Evolutionary conservation across 2,113 vertebrate species (phyloP).

Genomic region (Rhodinocichla rosea): DNA sequence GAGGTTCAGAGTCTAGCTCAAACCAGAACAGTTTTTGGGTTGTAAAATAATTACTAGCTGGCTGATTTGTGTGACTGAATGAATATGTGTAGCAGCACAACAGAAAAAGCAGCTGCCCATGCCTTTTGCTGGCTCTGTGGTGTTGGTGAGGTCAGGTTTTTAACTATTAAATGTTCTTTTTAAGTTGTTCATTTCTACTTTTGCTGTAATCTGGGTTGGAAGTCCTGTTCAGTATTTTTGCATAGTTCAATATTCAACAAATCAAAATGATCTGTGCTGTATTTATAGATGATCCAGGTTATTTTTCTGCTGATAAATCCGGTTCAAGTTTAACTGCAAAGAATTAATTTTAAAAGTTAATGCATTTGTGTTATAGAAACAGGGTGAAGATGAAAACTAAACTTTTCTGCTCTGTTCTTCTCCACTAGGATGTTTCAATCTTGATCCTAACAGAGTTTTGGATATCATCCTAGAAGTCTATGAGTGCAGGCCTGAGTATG

Average conservation of each 20-base stretch:
- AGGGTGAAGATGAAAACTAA: background rate
- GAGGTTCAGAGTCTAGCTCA: background rate
- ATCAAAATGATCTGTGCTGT: rapidly evolving
- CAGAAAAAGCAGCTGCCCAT: background rate
- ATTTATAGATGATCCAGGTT: background rate
- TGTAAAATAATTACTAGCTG: background rate
- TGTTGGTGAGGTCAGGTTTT: background rate
- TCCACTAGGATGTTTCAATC: constrained; percentile 92
- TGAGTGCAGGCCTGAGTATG: constrained; percentile 93
- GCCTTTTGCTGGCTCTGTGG: background rate
- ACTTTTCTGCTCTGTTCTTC: background rate
- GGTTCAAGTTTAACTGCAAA: background rate
- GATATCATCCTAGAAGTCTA: constrained; percentile 98
- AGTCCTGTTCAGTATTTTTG: background rate
- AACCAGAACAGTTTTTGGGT: background rate
- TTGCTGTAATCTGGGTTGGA: background rate
- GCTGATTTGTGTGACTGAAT: background rate
- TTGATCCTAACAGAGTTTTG: constrained; percentile 98
- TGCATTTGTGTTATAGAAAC: background rate
- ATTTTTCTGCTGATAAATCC: background rate
- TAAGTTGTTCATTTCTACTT: background rate
- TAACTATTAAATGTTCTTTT: background rate
- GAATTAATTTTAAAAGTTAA: background rate
- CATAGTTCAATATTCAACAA: background rate
- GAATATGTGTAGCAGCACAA: background rate